Percentiles rank a stretch among this genome's conserved stretches.
Evolutionary conservation across 2,888 invertebrate species (phyloP).

Genomic region (Tanaodytes sp.): DNA sequence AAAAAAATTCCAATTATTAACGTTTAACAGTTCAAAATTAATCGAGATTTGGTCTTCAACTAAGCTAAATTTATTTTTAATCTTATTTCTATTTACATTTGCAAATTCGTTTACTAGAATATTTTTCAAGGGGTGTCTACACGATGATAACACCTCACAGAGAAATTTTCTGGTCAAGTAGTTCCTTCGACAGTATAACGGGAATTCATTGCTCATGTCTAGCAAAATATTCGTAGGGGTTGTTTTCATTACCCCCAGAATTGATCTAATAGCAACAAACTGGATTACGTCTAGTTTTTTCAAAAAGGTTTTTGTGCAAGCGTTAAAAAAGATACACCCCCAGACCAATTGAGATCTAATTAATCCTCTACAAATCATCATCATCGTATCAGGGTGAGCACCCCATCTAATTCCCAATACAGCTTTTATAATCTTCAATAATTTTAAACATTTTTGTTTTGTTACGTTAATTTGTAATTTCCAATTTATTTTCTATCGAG

Average conservation of each 20-base stretch:
- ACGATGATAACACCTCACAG: no score
- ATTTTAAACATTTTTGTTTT: neutral
- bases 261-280: neutral
- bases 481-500: neutral
- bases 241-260: slow-evolving; percentile 5
- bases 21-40: no score
- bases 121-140: no score
- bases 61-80: no score
- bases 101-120: no score
- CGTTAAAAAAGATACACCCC: neutral
- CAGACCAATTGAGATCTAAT: slow-evolving; percentile 9
- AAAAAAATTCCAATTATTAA: neutral
- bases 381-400: neutral
- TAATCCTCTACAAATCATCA: neutral
- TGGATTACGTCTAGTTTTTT: slow-evolving; percentile 1
- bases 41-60: no score
- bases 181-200: neutral
- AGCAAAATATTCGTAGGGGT: slow-evolving; percentile 6
- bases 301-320: neutral
- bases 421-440: slow-evolving; percentile 5
- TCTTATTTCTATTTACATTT: no score
- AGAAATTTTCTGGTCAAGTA: neutral
- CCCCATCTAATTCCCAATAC: slow-evolving; percentile 3
- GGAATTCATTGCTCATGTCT: neutral
- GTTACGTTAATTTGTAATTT: neutral